phyloP scores from a whole-genome alignment of 2,888 invertebrate genomes.

The Phortica okadai region DNA sequence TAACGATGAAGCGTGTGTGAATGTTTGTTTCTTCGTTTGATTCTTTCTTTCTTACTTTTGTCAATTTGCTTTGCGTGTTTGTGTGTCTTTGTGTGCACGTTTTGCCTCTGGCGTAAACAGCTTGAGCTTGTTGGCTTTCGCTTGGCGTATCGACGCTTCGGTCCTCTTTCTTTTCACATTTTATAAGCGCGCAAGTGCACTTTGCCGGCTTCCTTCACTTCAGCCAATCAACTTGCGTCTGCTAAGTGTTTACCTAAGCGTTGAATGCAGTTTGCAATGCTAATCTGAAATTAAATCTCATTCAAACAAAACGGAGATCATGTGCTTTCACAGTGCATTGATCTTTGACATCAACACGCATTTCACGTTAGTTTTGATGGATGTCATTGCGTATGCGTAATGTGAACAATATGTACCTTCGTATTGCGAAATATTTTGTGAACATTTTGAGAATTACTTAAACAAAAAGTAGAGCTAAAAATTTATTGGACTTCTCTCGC shows the following conservation, averaged over 20 bases:
- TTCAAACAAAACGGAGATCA: neutral
- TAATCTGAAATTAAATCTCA: conserved; percentile 67
- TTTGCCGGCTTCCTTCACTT: no score
- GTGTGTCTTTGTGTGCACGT: neutral
- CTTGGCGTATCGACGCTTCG: neutral
- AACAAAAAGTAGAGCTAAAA: no score
- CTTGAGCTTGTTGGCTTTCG: neutral
- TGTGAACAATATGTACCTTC: no score
- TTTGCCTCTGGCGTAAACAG: neutral
- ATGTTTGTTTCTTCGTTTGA: neutral
- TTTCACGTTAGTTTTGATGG: no score
- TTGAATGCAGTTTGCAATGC: conserved; percentile 44
- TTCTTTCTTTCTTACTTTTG: neutral
- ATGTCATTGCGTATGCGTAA: no score
- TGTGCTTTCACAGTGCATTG: neutral
- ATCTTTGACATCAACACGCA: neutral
- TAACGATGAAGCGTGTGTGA: neutral
- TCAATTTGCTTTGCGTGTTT: neutral
- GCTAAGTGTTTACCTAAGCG: neutral
- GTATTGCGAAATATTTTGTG: no score
- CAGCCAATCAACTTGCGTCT: neutral
- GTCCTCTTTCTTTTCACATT: no score
- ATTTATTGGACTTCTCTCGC: no score
- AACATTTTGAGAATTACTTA: no score
- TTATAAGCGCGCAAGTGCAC: no score